These are phyloP conservation scores for Pachycephus smyrnensis DNA, from an alignment of 2,888 invertebrate species.

Conservation along the genomic window DNA sequence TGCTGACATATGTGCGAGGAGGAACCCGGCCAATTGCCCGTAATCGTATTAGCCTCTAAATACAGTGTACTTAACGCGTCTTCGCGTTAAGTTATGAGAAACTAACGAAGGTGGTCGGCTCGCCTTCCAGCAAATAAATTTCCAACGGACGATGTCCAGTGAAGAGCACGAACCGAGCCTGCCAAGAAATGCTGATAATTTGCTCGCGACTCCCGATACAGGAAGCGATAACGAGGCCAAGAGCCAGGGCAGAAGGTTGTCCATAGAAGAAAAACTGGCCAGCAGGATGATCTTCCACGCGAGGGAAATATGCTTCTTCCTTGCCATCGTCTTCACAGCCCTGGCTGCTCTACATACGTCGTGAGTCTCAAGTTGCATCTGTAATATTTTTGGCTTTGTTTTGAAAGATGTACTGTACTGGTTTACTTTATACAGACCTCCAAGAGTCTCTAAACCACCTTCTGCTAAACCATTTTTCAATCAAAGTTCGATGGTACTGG, in stretches of 20 bases:
- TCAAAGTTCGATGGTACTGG: slow-evolving; percentile 76
- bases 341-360: slow-evolving; percentile 79
- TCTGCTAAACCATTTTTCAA: slow-evolving; percentile 80
- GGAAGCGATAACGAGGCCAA: slow-evolving; percentile 30
- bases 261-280: slow-evolving; percentile 51
- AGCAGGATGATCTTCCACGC: slow-evolving; percentile 73
- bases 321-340: slow-evolving; percentile 75
- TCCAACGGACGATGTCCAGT: slow-evolving; percentile 56
- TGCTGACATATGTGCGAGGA: slow-evolving; percentile 17
- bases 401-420: slow-evolving; percentile 29
- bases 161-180: slow-evolving; percentile 48
- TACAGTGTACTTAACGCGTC: background rate
- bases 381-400: background rate
- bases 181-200: slow-evolving; percentile 59
- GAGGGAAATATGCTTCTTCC: slow-evolving; percentile 75
- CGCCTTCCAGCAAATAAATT: slow-evolving; percentile 5
- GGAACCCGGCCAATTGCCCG: slow-evolving; percentile 32
- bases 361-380: slow-evolving; percentile 69
- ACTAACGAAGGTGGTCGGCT: slow-evolving; percentile 26
- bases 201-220: slow-evolving; percentile 22
- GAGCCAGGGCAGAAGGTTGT: slow-evolving; percentile 22
- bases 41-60: slow-evolving; percentile 34
- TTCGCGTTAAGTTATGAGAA: slow-evolving; percentile 30
- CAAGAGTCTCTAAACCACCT: slow-evolving; percentile 72
- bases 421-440: slow-evolving; percentile 68